Conservation (phyloP, 2,888 invertebrate species). For the Pheosia tremula region DNA sequence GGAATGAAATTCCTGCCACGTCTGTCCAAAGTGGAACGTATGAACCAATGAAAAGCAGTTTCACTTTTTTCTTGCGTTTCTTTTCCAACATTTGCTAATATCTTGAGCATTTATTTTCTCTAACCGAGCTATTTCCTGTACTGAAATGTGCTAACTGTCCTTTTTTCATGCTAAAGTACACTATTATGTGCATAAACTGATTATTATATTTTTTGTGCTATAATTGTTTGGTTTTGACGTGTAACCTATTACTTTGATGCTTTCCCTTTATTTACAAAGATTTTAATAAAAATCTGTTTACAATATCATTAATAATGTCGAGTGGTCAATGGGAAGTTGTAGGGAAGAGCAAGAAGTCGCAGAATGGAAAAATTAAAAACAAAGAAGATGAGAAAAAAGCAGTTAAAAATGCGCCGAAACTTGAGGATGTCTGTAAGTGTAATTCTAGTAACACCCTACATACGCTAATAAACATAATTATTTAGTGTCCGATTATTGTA, state of each 20-base stretch:
- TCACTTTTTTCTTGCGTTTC: conserved; percentile 35
- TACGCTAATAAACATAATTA: not conserved
- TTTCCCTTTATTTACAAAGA: conserved; percentile 74
- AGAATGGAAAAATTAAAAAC: conserved; percentile 79
- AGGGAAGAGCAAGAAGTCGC: conserved; percentile 86
- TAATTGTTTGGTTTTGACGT: conserved; percentile 78
- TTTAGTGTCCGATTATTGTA: not conserved
- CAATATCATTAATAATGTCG: conserved; percentile 64
- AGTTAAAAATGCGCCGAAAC: conserved; percentile 87
- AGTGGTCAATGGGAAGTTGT: conserved; percentile 89
- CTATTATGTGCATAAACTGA: not conserved
- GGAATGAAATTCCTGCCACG: conserved; percentile 60
- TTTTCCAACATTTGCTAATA: not conserved
- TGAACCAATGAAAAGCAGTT: conserved; percentile 60
- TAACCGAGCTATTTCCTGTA: not conserved
- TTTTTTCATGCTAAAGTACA: conserved; percentile 3
- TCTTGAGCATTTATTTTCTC: conserved; percentile 17
- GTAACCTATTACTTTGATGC: conserved; percentile 63
- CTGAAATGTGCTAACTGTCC: not conserved
- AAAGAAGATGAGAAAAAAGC: conserved; percentile 87
- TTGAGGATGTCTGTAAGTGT: conserved; percentile 90
- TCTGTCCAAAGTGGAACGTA: conserved; percentile 75
- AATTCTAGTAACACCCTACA: conserved; percentile 19
- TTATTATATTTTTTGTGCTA: conserved; percentile 43
- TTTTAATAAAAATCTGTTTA: conserved; percentile 43